These are phyloP conservation scores for Aleadryas rufinucha DNA, from an alignment of 2,113 vertebrate species.

Conservation along the genomic window DNA sequence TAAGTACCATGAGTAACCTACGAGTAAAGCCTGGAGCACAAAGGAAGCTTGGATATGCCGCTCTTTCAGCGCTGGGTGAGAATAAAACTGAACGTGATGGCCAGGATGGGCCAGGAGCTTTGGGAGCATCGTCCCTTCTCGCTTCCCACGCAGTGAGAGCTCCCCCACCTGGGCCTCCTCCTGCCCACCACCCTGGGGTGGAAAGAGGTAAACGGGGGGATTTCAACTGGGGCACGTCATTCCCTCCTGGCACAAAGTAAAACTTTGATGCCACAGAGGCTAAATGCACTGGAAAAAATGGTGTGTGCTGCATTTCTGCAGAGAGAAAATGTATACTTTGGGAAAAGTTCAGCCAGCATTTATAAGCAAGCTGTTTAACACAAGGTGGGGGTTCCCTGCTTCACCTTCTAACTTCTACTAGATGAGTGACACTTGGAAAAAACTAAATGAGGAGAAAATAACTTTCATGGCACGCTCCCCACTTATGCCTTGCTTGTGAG, in stretches of 20 bases:
- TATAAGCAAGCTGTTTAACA: neutral
- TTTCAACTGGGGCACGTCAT: neutral
- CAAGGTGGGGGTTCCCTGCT: neutral
- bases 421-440: neutral
- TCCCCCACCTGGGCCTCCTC: neutral
- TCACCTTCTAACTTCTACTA: neutral
- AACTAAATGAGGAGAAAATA: neutral
- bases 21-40: neutral
- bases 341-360: neutral
- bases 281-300: neutral
- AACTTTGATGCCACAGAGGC: neutral
- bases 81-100: fast-evolving
- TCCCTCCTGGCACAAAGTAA: neutral
- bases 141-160: neutral
- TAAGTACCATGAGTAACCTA: neutral
- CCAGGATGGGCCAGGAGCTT: neutral
- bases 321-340: neutral
- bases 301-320: neutral
- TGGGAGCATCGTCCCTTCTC: fast-evolving
- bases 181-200: fast-evolving
- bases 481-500: neutral
- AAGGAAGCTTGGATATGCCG: neutral
- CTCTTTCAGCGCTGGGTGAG: neutral
- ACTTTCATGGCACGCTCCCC: fast-evolving
- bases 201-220: fast-evolving